phyloP scores from a whole-genome alignment of 2,113 vertebrate species.

The Muntiacus reevesi region DNA sequence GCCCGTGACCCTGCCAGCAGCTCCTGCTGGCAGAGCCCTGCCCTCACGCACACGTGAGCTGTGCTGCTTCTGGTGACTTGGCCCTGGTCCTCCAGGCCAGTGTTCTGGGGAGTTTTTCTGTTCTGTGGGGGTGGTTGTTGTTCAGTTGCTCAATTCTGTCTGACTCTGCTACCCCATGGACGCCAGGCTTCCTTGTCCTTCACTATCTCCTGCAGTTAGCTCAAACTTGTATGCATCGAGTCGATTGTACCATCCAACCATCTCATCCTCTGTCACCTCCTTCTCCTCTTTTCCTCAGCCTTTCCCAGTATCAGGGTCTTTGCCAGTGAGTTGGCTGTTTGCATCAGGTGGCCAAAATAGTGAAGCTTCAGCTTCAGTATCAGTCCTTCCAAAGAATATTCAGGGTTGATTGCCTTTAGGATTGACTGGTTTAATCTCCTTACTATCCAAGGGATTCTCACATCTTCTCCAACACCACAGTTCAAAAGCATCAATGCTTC shows the following conservation, averaged over 20 bases:
- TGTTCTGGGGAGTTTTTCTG: background rate
- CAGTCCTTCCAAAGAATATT: background rate
- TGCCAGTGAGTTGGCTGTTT: background rate
- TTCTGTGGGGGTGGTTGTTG: background rate
- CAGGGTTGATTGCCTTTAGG: background rate
- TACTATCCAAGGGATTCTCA: background rate
- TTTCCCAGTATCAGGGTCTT: background rate
- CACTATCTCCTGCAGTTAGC: background rate
- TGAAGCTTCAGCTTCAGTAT: background rate
- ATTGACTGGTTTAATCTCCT: background rate
- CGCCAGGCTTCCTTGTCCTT: background rate
- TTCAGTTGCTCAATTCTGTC: background rate
- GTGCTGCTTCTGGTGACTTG: background rate
- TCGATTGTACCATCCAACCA: background rate
- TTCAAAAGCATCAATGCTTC: background rate
- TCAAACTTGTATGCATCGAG: background rate
- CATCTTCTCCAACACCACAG: background rate
- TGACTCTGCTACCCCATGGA: background rate
- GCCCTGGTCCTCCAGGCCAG: background rate
- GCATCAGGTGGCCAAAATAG: background rate
- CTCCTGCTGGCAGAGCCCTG: background rate
- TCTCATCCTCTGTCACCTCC: background rate
- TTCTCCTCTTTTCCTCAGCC: background rate
- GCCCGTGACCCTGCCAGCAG: background rate
- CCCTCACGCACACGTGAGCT: rapidly evolving